phyloP scores from a whole-genome alignment of 1,140 invertebrate species.

The Thaumatotibia leucotreta region DNA sequence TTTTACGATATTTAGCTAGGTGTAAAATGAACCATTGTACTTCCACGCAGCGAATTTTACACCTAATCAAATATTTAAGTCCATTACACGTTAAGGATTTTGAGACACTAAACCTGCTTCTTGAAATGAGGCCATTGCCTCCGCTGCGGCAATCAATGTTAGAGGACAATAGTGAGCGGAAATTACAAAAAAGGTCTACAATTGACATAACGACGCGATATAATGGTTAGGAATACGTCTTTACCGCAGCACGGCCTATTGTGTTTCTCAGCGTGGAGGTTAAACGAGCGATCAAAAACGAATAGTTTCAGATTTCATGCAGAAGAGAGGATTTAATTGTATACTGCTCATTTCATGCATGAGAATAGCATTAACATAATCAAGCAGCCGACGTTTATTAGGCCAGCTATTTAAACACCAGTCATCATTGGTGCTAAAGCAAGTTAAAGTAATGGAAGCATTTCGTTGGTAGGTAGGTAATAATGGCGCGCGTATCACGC shows the following conservation, averaged over 20 bases:
- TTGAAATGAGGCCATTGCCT: constrained; percentile 40
- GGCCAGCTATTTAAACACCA: neutral
- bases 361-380: neutral
- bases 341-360: neutral
- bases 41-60: constrained; percentile 31
- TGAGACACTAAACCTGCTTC: constrained; percentile 6
- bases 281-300: constrained; percentile 19
- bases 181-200: constrained; percentile 29
- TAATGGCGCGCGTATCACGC: constrained; percentile 22
- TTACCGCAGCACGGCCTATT: constrained; percentile 13
- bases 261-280: constrained; percentile 18
- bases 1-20: constrained; percentile 30
- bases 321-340: neutral
- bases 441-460: neutral
- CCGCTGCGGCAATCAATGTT: constrained; percentile 20
- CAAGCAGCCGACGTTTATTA: neutral
- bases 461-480: constrained; percentile 6
- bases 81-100: constrained; percentile 5
- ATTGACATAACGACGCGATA: constrained; percentile 20
- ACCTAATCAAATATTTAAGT: constrained; percentile 38
- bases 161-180: constrained; percentile 27
- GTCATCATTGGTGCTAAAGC: neutral
- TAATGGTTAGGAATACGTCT: constrained; percentile 7
- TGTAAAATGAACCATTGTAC: constrained; percentile 24
- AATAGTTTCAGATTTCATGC: neutral